Evolutionary conservation across 2,113 vertebrate species (phyloP), one percentile per base, ranked within the genome.

Genomic region (Hiodon alosoides): DNA sequence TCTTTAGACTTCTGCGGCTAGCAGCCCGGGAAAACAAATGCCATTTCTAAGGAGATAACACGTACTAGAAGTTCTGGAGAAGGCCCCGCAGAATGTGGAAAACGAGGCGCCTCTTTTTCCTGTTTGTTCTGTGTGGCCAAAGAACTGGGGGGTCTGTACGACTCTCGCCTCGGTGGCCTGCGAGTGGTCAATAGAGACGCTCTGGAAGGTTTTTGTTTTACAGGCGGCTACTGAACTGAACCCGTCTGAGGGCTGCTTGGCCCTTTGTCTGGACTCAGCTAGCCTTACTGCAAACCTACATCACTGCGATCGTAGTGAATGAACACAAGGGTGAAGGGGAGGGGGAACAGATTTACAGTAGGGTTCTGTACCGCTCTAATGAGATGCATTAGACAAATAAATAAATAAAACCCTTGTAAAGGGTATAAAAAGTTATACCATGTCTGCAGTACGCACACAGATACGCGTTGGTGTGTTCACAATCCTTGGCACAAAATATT

Each of bases 171-270:
- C 14, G 3, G 31, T 4, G 3, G 61, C 64, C 50, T 62, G 11
- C n/a, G 11, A 17, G 8, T 4, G 16, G 68, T 54, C 51, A 11
- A 55, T 17, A 6, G 11, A 7, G 31, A 72, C 58, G n/a, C 9
- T 7, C 71, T 72, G 70, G 70, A 55, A 16, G 53, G 8, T 48
- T 72, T 61, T 72, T 51, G 9, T 51, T 51, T 62, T 61, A 52
- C 65, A 46, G 17, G 17, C 59, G 50, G 71, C 59, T 31, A 71
- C 55, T 59, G 55, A 16, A 48, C 70, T 14, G 31, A 46, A n/a
- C 57, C 46, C 54, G 31, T 60, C 11, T 58, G 50, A 69, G 50
- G 50, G 3, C 3, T 7, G 10, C 14, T 16, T 51, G 13, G 55
- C 46, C 11, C 48, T 55, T 55, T 59, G 31, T 48, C 54, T 58